Evolutionary conservation across 2,888 invertebrate species (phyloP), one percentile per base, ranked within the genome.

Genomic region (Lycocerus yunnanus): DNA sequence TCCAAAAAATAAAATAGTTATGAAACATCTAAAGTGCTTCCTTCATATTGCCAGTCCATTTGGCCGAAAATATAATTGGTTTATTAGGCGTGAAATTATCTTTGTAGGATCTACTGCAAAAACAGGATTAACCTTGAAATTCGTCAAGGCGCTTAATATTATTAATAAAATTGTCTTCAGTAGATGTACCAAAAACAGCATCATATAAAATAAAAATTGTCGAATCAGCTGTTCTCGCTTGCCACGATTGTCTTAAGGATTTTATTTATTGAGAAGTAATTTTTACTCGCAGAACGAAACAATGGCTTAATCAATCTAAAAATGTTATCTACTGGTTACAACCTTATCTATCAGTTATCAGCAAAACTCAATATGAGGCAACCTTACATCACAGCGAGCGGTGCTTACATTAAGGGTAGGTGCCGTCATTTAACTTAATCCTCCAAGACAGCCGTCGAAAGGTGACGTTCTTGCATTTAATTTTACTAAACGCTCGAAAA

Each of bases 341-440:
- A 43, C 61, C 67, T 74, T 74, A 74, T 70, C 74, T 71, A 61
- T 60, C 18, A 69, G 69, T 76, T 76, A 73, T 73, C 73, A 73
- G 66, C 66, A 70, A 69, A 69, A 70, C 71, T 66, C 73, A 76
- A 76, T 76, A 71, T 60, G 73, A 74, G 43, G 20, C 74, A 65
- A 59, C 66, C 27, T 63, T 24, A 24, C 65, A 68, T 71, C 71
- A 15, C 58, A 68, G 68, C 73, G 71, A 76, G 71, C 76, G 73
- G 76, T 73, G 76, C 76, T 73, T 76, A 76, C 70, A 76, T 76
- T 76, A 76, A 73, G 71, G 61, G 61, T 73, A 76, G 76, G 73
- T 76, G 76, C 71, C 71, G 73, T 63, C 63, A 43, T 43, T 43
- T 43, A 43, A 24, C 65, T 73, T 71, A 21, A 71, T 27, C 18